Base-by-base conservation (phyloP, 2,113 vertebrate species). In the Onychorhynchus coronatus region DNA sequence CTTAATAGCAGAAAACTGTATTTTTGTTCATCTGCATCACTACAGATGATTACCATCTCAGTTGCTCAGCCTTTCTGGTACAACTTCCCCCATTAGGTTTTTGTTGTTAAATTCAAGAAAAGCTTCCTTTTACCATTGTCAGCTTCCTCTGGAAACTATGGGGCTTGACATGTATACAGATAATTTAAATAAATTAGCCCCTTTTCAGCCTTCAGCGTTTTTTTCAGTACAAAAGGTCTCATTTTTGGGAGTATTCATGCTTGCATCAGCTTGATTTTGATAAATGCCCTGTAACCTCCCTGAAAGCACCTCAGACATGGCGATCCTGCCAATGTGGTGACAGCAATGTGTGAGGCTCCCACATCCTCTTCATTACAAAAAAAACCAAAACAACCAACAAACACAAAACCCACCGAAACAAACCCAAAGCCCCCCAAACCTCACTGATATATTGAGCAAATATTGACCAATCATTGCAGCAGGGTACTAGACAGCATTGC, bases 101-200 rank as follows among this genome's bases (percentile, higher is more conserved):
- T 96, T 97, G 96, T 97, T 97, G 90, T 89, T 96, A 94, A 91
- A 94, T 97, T 97, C 96, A 88, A 97, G 93, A 62, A 96, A 93
- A 97, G 95, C 96, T 96, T 97, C 91, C 93, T 95, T 95, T 93
- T 93, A 83, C 30, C 30, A 85, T 96, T 97, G 97, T 97, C 97
- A 97, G 92, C 85, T 95, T 96, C 95, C 89, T 96, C 93, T 90
- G 96, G 85, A 97, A 97, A 97, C 79, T 95, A 85, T 75, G 91
- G 95, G 95, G 95, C 87, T 98, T 98, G 97, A 98, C 97, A 97
- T 65, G 84, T 98, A 95, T 95, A 97, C 82, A 96, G 96, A 94
- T 98, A 97, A 98, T 98, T 97, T 98, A 97, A 98, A 97, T 97
- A 98, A 97, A 98, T 97, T 97, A 98, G 97, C 81, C 96, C 93